Evolutionary conservation across 2,888 invertebrate species (phyloP).

Genomic region (Amorpha juglandis): DNA sequence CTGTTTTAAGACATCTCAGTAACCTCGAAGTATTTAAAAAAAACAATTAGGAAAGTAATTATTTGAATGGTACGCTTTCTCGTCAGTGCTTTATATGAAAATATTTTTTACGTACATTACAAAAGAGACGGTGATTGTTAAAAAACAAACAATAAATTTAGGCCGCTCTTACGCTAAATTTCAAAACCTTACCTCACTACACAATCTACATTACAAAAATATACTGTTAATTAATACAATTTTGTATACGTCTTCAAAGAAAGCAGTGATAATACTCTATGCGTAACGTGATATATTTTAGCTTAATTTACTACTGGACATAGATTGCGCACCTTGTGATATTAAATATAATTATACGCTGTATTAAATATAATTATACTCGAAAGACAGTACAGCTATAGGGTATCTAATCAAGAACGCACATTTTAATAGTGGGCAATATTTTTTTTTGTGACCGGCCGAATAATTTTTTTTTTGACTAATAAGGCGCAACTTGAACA

Average conservation of each 20-base stretch:
- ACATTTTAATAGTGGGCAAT: too few relatives aligned
- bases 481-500: too few relatives aligned
- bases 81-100: too few relatives aligned
- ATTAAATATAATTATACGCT: slow-evolving; percentile 31
- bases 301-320: slow-evolving; percentile 3
- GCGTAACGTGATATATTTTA: slow-evolving; percentile 1
- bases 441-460: too few relatives aligned
- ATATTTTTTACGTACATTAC: too few relatives aligned
- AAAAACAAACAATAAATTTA: background rate
- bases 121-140: too few relatives aligned
- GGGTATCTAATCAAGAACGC: too few relatives aligned
- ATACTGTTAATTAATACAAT: background rate
- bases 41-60: too few relatives aligned
- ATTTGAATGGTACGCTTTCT: too few relatives aligned
- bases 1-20: too few relatives aligned
- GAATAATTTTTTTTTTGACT: too few relatives aligned
- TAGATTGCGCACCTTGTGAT: slow-evolving; percentile 14
- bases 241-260: slow-evolving; percentile 11
- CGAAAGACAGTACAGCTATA: background rate
- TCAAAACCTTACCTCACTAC: background rate
- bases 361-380: slow-evolving; percentile 34
- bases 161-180: slow-evolving; percentile 2
- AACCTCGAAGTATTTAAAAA: too few relatives aligned
- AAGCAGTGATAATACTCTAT: background rate
- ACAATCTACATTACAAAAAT: slow-evolving; percentile 1